Percentiles rank a stretch among this genome's conserved stretches.
Conservation (phyloP, 2,113 vertebrate species). For the Albula glossodonta region DNA sequence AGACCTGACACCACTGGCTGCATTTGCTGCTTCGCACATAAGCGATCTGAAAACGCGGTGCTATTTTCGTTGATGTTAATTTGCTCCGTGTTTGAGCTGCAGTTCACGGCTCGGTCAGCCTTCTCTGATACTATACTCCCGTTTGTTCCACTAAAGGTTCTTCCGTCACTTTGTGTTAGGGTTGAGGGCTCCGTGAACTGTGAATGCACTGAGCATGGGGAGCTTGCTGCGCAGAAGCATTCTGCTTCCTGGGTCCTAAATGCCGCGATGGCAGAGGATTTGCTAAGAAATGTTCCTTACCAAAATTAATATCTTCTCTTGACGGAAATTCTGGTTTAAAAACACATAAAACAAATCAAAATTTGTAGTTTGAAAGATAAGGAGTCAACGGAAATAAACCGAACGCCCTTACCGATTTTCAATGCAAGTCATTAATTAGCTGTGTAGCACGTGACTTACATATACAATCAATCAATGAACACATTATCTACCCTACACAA, state of each 20-base stretch:
- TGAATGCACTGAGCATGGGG: conserved; percentile 70
- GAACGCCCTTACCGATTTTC: not conserved
- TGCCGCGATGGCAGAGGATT: conserved; percentile 13
- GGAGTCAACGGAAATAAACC: not conserved
- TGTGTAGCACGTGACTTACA: not conserved
- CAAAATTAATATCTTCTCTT: conserved; percentile 22
- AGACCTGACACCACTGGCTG: conserved; percentile 62
- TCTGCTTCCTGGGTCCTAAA: conserved; percentile 50
- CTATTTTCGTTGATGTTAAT: conserved; percentile 83
- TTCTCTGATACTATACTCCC: conserved; percentile 84
- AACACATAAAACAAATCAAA: not conserved
- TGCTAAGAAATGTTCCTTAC: conserved; percentile 39
- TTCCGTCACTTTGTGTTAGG: conserved; percentile 80
- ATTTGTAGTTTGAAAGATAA: not conserved
- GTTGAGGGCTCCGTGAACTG: conserved; percentile 77
- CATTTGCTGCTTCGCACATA: conserved; percentile 62
- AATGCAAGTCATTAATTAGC: not conserved
- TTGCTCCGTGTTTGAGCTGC: conserved; percentile 81
- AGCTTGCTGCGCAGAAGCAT: conserved; percentile 41
- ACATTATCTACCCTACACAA: not conserved
- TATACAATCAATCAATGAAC: too few relatives aligned
- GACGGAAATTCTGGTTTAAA: not conserved
- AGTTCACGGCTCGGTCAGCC: conserved; percentile 91
- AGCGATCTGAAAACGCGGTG: conserved; percentile 62
- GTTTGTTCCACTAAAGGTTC: conserved; percentile 83